Base-by-base conservation (phyloP, 2,888 invertebrate genomes). In the Pollenia labialis region DNA sequence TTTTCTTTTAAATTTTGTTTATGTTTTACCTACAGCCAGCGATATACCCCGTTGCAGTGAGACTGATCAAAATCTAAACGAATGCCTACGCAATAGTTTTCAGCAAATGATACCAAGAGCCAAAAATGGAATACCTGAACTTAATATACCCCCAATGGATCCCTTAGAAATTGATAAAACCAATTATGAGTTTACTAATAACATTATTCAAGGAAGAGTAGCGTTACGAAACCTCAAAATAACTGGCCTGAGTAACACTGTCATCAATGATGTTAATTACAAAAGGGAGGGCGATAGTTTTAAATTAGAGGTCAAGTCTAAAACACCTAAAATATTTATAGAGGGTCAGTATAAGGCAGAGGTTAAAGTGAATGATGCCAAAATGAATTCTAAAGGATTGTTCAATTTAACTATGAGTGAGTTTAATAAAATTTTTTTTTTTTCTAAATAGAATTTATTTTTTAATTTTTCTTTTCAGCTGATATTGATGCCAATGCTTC, bases 401-500 rank as follows among this genome's bases (percentile, higher is more conserved):
- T 95, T 95, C 90, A 95, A 94, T 90, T 92, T 94, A 3, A 94
- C 95, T 56, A 94, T 96, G 94, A 94, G 96, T 96, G 92, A 94
- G 94, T 93, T 56, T 23, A n/a, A 16, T 0, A 16, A 10, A 46
- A 42, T 16, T 54, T 64, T 66, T 56, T 50, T 32, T 23, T 32
- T 50, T 32, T 23, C 6, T 0, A 32, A 32, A 32, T 6, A 32
- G 6, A 32, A 32, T 44, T 23, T 42, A 42, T 0, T 7, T 12
- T 42, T 48, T 7, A 42, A 14, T n/a, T n/a, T 9, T n/a, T 16
- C 8, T 58, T 40, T 18, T 40, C 91, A 96, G 96, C 92, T 89
- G 94, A 95, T 89, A 92, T 96, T 50, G 94, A 93, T 4, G 94
- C 94, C 89, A 95, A 94, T 1, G 95, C 95, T 93, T 94, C 94